phyloP scores from a whole-genome alignment of 2,888 invertebrate species.

The Gastracanthus pulcherrimus region DNA sequence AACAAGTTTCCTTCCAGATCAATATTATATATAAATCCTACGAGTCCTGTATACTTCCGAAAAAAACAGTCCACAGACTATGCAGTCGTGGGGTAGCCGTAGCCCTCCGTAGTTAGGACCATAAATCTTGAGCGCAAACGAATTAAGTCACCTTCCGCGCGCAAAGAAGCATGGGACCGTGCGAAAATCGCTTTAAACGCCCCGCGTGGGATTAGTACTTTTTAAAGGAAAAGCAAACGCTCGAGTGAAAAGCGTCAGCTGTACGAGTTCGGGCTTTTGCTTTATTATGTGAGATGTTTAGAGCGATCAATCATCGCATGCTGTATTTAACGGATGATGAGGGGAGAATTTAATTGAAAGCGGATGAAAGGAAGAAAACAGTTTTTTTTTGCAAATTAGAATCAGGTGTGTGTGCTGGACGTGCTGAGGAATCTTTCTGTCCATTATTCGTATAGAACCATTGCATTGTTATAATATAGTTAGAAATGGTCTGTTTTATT shows the following conservation, averaged over 20 bases:
- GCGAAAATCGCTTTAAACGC: slow-evolving; percentile 33
- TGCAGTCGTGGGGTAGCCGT: too few relatives aligned
- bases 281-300: slow-evolving; percentile 5
- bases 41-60: too few relatives aligned
- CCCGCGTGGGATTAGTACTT: slow-evolving; percentile 38
- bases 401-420: too few relatives aligned
- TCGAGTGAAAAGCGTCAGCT: background rate
- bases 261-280: background rate
- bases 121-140: slow-evolving; percentile 64
- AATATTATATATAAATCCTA: too few relatives aligned
- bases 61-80: background rate
- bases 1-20: too few relatives aligned
- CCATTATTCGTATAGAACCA: too few relatives aligned
- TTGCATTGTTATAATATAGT: too few relatives aligned
- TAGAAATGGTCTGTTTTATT: too few relatives aligned
- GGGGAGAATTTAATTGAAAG: background rate
- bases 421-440: too few relatives aligned
- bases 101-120: too few relatives aligned
- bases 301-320: slow-evolving; percentile 1
- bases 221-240: background rate
- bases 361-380: background rate
- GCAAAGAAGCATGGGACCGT: slow-evolving; percentile 52
- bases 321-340: slow-evolving; percentile 2
- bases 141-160: slow-evolving; percentile 64
- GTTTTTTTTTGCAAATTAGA: background rate